Conservation (phyloP, 2,888 invertebrate species). For the Andrena praecox region DNA sequence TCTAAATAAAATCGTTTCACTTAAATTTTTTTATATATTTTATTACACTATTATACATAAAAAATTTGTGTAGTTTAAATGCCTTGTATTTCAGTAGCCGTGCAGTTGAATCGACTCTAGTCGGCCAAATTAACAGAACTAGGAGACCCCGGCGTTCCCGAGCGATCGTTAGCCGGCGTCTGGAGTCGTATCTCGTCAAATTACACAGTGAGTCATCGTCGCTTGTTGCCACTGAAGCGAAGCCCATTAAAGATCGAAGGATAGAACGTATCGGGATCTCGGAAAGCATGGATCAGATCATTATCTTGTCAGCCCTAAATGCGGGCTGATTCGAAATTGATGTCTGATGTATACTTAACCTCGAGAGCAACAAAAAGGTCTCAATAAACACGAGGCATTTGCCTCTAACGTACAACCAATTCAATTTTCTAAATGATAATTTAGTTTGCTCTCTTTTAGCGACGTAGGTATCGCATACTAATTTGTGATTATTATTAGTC, state of each 20-base stretch:
- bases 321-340: constrained; percentile 5
- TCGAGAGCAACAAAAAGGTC: background rate
- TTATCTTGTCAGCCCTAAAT: constrained; percentile 47
- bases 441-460: background rate
- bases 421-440: background rate
- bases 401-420: background rate
- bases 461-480: background rate
- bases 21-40: too few species aligned
- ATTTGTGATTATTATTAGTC: background rate
- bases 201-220: constrained; percentile 71
- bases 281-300: constrained; percentile 50
- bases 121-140: background rate
- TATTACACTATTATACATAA: background rate
- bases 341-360: background rate
- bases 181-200: constrained; percentile 71
- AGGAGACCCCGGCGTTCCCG: background rate
- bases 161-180: constrained; percentile 30
- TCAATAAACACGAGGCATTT: background rate
- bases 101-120: background rate
- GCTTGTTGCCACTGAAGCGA: constrained; percentile 59
- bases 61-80: background rate
- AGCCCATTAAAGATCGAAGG: constrained; percentile 69
- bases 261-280: constrained; percentile 51
- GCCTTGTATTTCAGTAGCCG: background rate
- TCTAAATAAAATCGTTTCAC: too few species aligned